Conservation (phyloP, 2,888 invertebrate species). For the Abrostola triplasia region DNA sequence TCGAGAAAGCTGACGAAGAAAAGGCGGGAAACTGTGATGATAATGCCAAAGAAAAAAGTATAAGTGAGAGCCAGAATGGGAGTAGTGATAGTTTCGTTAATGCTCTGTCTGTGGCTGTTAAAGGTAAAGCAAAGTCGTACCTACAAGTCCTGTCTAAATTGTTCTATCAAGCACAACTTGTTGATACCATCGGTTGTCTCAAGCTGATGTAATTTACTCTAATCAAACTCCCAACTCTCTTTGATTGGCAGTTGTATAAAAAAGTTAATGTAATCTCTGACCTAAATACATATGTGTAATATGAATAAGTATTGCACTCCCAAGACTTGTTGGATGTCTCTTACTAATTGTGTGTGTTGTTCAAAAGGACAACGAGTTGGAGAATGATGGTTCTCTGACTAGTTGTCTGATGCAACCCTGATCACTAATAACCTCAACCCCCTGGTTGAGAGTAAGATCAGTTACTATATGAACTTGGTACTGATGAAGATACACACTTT, state of each 20-base stretch:
- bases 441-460: no score
- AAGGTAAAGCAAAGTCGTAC: constrained; percentile 54
- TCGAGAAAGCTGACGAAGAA: constrained; percentile 61
- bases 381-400: no score
- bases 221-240: not conserved
- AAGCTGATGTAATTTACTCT: not conserved
- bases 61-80: constrained; percentile 67
- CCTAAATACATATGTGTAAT: not conserved
- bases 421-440: no score
- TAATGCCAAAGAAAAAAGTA: constrained; percentile 84
- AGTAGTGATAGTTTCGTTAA: constrained; percentile 61
- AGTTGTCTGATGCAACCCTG: no score
- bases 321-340: no score
- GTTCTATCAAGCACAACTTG: not conserved
- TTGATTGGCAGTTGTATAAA: not conserved
- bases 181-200: not conserved
- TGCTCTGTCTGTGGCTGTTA: constrained; percentile 60
- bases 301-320: no score
- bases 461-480: no score
- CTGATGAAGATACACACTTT: no score
- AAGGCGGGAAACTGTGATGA: constrained; percentile 82
- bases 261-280: not conserved
- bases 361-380: no score
- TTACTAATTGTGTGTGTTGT: no score
- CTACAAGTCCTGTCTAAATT: not conserved